Evolutionary conservation across 2,797 vertebrate genomes (phyloP).

Genomic region (Perdix hodgsoniae): DNA sequence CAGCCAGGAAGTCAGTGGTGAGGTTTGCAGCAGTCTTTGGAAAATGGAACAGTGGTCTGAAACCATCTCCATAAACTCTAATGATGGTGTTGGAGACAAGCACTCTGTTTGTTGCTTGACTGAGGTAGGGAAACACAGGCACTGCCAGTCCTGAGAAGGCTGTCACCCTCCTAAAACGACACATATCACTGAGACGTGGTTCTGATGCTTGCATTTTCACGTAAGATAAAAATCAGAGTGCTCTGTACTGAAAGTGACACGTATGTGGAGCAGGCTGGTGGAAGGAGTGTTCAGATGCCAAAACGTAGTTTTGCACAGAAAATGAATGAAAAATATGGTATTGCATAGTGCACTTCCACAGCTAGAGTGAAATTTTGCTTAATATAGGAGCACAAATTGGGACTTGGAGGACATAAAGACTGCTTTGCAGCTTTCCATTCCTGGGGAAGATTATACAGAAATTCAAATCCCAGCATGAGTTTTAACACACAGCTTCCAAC

Average conservation of each 20-base stretch:
- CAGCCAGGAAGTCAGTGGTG: neutral
- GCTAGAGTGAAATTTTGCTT: neutral
- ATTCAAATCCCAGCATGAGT: conserved; percentile 43
- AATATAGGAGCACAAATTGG: neutral
- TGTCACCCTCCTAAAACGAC: neutral
- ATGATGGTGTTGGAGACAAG: neutral
- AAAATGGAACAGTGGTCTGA: neutral
- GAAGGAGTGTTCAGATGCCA: neutral
- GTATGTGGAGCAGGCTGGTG: neutral
- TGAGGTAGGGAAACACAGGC: neutral
- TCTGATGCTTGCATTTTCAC: neutral
- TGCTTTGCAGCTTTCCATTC: conserved; percentile 26
- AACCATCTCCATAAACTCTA: neutral
- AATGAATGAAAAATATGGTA: neutral
- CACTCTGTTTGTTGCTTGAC: neutral
- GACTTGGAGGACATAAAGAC: neutral
- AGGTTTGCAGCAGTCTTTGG: neutral
- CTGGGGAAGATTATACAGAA: conserved; percentile 7
- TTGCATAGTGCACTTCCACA: neutral
- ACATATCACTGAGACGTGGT: neutral
- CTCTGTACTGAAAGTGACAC: conserved; percentile 9
- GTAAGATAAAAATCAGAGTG: neutral
- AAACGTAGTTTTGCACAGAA: neutral
- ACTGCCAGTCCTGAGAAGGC: conserved; percentile 1
- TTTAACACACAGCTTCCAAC: conserved; percentile 44